Conservation (phyloP, 2,888 invertebrate genomes). For the Mongoloraphidia duomilia region DNA sequence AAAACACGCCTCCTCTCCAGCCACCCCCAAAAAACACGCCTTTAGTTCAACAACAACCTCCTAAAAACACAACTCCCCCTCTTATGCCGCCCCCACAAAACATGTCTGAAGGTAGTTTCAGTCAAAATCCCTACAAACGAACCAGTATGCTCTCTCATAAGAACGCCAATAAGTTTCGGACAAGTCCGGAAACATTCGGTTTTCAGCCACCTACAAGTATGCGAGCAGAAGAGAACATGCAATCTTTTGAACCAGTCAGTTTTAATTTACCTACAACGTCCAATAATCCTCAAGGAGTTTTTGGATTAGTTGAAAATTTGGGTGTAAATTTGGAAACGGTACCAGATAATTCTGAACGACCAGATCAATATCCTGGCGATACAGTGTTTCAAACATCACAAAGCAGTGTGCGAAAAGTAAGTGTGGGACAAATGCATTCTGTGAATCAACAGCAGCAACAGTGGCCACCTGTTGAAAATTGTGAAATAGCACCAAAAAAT, state of each 20-base stretch:
- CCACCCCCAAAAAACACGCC: slow-evolving; percentile 9
- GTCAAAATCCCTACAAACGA: slow-evolving; percentile 24
- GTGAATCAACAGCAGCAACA: slow-evolving; percentile 12
- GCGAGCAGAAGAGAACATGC: not conserved
- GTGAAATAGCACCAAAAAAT: slow-evolving; percentile 48
- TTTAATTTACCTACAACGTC: not conserved
- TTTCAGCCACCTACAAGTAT: not conserved
- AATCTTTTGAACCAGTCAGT: not conserved
- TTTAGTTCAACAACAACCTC: slow-evolving; percentile 23
- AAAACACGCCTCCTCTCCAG: slow-evolving; percentile 9
- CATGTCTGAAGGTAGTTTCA: not conserved
- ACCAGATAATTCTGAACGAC: slow-evolving; percentile 54
- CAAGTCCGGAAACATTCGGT: not conserved
- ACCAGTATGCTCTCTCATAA: slow-evolving; percentile 6
- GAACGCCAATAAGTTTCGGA: not conserved
- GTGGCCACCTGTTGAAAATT: slow-evolving; percentile 33
- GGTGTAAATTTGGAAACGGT: slow-evolving; percentile 46
- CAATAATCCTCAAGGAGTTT: slow-evolving; percentile 12
- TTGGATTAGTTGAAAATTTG: slow-evolving; percentile 31
- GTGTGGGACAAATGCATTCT: too few species aligned
- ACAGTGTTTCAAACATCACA: slow-evolving; percentile 1
- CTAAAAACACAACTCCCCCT: slow-evolving; percentile 22
- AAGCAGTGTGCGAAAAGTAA: too few species aligned
- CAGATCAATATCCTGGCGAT: slow-evolving; percentile 30
- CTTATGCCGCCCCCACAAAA: slow-evolving; percentile 14